These are phyloP conservation scores for Zaprionus africanus DNA, from an alignment of 1,140 invertebrate genomes.

Conservation along the genomic window DNA sequence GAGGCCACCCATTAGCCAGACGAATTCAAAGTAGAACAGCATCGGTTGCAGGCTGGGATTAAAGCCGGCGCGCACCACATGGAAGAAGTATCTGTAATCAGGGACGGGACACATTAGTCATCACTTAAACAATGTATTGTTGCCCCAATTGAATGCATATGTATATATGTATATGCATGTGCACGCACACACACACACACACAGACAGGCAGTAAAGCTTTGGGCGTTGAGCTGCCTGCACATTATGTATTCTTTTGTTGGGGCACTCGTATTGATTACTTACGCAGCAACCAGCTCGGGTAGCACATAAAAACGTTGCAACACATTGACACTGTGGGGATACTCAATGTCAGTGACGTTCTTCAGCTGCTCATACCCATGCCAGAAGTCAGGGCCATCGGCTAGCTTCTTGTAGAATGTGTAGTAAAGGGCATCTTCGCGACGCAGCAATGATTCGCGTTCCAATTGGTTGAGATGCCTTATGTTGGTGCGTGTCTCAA, in stretches of 20 bases:
- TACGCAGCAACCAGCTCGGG: constrained; percentile 78
- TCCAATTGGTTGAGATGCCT: constrained; percentile 73
- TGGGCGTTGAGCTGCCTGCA: not conserved
- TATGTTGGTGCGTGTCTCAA: constrained; percentile 77
- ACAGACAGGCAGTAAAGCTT: not conserved
- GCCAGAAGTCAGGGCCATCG: constrained; percentile 70
- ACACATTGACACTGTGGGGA: constrained; percentile 76
- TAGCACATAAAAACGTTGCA: constrained; percentile 77
- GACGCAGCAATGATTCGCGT: constrained; percentile 69
- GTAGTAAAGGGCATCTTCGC: constrained; percentile 80
- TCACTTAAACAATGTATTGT: not conserved
- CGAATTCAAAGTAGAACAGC: constrained; percentile 81
- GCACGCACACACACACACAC: not conserved
- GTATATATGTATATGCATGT: constrained; percentile 6
- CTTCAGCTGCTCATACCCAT: constrained; percentile 71
- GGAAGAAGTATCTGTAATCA: constrained; percentile 70
- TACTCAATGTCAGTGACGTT: constrained; percentile 82
- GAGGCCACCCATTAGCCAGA: constrained; percentile 81
- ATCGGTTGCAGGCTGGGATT: constrained; percentile 76
- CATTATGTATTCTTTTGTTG: not conserved
- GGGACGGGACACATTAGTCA: not conserved
- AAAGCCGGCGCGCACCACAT: constrained; percentile 63
- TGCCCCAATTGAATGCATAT: not conserved
- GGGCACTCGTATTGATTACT: constrained; percentile 29
- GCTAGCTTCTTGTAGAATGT: constrained; percentile 82